phyloP scores from a whole-genome alignment of 2,888 invertebrate species.

The Sinopyrophorus schimmeli region DNA sequence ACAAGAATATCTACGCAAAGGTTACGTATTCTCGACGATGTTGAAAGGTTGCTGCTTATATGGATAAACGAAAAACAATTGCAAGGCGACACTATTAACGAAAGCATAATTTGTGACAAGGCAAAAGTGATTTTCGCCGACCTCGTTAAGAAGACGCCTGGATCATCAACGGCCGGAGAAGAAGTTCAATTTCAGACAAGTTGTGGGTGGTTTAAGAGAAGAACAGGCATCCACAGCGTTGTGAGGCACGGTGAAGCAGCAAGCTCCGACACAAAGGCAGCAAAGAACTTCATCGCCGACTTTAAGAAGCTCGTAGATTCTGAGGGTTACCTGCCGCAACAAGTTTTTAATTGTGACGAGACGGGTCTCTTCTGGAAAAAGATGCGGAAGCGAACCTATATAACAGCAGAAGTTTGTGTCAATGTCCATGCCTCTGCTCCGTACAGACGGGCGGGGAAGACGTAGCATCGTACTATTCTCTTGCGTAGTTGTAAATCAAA shows the following conservation, averaged over 20 bases:
- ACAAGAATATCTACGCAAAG: conserved; percentile 28
- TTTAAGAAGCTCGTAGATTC: conserved; percentile 1
- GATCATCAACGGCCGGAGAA: neutral
- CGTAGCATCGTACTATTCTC: no score
- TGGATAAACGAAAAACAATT: conserved; percentile 33
- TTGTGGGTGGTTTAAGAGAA: conserved; percentile 3
- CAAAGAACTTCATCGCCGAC: neutral
- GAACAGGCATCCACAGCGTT: conserved; percentile 16
- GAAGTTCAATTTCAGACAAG: neutral
- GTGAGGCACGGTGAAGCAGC: conserved; percentile 9
- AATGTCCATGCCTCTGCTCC: no score
- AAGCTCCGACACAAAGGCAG: conserved; percentile 7
- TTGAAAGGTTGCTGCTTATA: conserved; percentile 28
- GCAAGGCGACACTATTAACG: conserved; percentile 18
- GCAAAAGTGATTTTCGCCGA: conserved; percentile 27
- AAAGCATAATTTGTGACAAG: conserved; percentile 23
- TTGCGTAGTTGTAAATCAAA: no score
- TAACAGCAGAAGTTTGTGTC: no score
- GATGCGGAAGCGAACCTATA: no score
- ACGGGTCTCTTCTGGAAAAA: no score
- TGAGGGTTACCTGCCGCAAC: no score
- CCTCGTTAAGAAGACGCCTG: conserved; percentile 14
- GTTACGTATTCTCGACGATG: conserved; percentile 28
- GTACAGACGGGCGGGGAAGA: no score
- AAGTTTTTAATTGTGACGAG: no score